phyloP scores from a whole-genome alignment of 2,888 invertebrate genomes.

The Sinotaia quadrata region DNA sequence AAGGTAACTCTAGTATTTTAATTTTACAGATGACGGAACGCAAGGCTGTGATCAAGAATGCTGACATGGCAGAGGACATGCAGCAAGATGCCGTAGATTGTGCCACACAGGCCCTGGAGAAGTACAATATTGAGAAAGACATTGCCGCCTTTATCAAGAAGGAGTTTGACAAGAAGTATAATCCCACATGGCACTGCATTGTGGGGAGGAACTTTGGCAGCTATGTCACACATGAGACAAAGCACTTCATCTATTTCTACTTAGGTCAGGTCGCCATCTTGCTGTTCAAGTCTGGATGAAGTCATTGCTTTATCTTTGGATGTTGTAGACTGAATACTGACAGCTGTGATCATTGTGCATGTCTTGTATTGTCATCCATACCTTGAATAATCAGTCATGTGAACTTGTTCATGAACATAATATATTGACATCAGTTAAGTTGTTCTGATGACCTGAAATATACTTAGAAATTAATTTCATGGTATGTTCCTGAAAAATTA shows the following conservation, averaged over 20 bases:
- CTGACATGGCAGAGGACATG: constrained; percentile 99
- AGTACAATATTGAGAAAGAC: constrained; percentile 99
- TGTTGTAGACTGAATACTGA: too few species aligned
- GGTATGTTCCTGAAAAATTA: too few species aligned
- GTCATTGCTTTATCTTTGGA: background rate
- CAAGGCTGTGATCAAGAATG: constrained; percentile 99
- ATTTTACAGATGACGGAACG: constrained; percentile 54
- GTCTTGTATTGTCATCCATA: too few species aligned
- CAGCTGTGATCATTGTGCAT: too few species aligned
- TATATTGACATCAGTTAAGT: too few species aligned
- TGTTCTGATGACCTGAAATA: too few species aligned
- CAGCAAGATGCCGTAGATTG: constrained; percentile 99
- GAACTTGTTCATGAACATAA: too few species aligned
- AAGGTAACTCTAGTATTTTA: too few species aligned
- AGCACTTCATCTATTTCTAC: constrained; percentile 99
- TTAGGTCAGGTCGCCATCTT: constrained; percentile 98
- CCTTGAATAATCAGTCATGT: too few species aligned
- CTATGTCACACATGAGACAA: constrained; percentile 84
- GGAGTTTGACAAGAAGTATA: constrained; percentile 99
- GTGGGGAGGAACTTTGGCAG: constrained; percentile 99
- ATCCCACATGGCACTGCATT: constrained; percentile 99
- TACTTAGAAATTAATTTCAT: too few species aligned
- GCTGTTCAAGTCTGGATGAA: constrained; percentile 96
- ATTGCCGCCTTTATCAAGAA: constrained; percentile 99
- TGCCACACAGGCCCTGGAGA: constrained; percentile 98